A percentile compares a stretch with the other conserved stretches of the same genome.
Conservation (phyloP, 2,797 vertebrate genomes). For the Mus spretus region DNA sequence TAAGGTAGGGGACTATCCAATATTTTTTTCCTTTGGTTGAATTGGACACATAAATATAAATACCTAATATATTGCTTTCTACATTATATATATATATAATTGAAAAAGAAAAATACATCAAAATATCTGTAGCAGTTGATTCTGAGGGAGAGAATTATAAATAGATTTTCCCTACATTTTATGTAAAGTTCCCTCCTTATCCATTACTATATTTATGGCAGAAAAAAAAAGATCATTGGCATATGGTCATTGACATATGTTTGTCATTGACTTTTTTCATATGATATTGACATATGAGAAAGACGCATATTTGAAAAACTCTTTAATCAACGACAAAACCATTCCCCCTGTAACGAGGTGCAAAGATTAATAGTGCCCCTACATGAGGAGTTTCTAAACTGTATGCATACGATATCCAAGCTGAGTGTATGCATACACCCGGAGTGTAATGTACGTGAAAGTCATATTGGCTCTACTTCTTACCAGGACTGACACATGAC, state of each 20-base stretch:
- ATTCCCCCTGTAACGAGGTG: not conserved
- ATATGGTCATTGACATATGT: too few relatives aligned
- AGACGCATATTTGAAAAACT: not conserved
- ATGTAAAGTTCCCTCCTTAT: not conserved
- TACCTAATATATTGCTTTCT: not conserved
- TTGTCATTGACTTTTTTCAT: too few relatives aligned
- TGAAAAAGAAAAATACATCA: slow-evolving; percentile 1
- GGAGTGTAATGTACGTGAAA: not conserved
- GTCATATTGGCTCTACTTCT: not conserved
- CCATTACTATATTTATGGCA: slow-evolving; percentile 1
- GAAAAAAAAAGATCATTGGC: too few relatives aligned
- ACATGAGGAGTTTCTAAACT: not conserved
- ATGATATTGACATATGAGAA: not conserved
- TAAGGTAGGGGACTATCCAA: not conserved
- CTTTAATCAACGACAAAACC: not conserved
- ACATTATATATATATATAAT: not conserved
- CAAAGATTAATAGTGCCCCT: not conserved
- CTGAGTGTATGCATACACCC: not conserved
- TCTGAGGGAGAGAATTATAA: not conserved
- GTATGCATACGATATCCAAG: too few relatives aligned
- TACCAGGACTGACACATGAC: not conserved
- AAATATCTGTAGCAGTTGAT: slow-evolving; percentile 35
- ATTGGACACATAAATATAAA: not conserved
- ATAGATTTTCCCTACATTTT: not conserved
- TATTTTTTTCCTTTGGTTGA: not conserved